Evolutionary conservation across 2,888 invertebrate genomes (phyloP).

Genomic region (Dynastes tityus): DNA sequence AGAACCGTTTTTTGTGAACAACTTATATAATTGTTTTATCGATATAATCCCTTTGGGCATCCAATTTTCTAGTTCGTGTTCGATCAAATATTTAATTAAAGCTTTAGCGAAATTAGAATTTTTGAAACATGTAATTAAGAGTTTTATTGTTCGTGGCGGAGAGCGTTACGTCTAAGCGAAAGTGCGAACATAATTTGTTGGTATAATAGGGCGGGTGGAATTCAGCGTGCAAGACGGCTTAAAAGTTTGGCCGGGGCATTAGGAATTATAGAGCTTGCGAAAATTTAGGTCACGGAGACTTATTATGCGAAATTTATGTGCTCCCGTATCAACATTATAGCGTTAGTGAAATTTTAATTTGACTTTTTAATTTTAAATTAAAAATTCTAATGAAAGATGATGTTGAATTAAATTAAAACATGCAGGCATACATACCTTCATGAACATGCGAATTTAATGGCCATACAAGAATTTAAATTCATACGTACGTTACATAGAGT

Average conservation of each 20-base stretch:
- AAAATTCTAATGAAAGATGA: constrained; percentile 36
- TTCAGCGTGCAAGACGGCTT: constrained; percentile 38
- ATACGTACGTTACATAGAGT: background rate
- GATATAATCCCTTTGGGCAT: constrained; percentile 39
- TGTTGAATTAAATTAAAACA: constrained; percentile 15
- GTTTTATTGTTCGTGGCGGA: constrained; percentile 33
- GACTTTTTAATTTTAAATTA: constrained; percentile 43
- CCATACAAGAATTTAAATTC: background rate
- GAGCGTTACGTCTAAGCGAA: constrained; percentile 33
- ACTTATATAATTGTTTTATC: constrained; percentile 46
- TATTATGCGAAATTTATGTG: constrained; percentile 43
- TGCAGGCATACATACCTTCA: background rate
- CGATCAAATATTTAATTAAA: constrained; percentile 42
- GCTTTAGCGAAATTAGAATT: constrained; percentile 40
- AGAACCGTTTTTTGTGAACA: constrained; percentile 1
- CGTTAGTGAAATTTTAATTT: constrained; percentile 38
- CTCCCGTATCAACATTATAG: constrained; percentile 39
- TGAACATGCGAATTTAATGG: background rate
- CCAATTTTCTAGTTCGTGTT: constrained; percentile 31
- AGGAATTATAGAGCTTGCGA: constrained; percentile 33
- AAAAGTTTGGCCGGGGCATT: constrained; percentile 40
- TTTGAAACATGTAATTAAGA: constrained; percentile 43
- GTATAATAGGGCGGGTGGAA: constrained; percentile 34
- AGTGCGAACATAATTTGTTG: constrained; percentile 44
- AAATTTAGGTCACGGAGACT: constrained; percentile 41